These are phyloP conservation scores for Drosophila littoralis DNA, from an alignment of 1,140 invertebrate genomes.

Conservation along the genomic window DNA sequence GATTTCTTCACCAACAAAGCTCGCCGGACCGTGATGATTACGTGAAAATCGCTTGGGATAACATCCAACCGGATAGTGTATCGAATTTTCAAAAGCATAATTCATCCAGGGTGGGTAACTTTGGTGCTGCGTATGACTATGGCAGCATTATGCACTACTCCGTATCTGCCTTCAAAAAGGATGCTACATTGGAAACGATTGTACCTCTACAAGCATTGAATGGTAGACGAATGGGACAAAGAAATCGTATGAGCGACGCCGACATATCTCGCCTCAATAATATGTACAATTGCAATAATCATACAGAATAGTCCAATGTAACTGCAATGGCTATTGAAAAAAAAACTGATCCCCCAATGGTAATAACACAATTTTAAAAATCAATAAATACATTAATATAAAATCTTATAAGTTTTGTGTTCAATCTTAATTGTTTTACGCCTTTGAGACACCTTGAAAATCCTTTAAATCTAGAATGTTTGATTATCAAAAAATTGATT, in stretches of 20 bases:
- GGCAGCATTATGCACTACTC: slow-evolving; percentile 89
- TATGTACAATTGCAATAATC: slow-evolving; percentile 85
- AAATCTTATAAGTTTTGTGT: too few species aligned
- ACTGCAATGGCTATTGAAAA: too few species aligned
- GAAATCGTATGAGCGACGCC: slow-evolving; percentile 85
- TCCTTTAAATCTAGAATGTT: too few species aligned
- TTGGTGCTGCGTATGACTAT: slow-evolving; percentile 87
- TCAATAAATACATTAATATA: too few species aligned
- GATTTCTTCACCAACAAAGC: slow-evolving; percentile 90
- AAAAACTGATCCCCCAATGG: too few species aligned
- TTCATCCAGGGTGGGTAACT: slow-evolving; percentile 83
- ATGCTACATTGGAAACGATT: slow-evolving; percentile 88
- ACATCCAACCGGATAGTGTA: slow-evolving; percentile 86
- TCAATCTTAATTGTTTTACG: too few species aligned
- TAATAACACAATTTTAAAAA: too few species aligned
- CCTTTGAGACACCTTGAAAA: too few species aligned
- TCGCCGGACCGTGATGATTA: slow-evolving; percentile 89
- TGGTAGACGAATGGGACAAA: slow-evolving; percentile 85
- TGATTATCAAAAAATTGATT: too few species aligned
- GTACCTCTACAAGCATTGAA: slow-evolving; percentile 80
- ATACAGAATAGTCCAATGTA: too few species aligned
- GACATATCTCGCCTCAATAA: slow-evolving; percentile 85
- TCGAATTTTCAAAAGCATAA: slow-evolving; percentile 86
- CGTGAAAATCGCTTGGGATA: slow-evolving; percentile 88
- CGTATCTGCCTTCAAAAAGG: slow-evolving; percentile 89